Evolutionary conservation across 1,140 invertebrate species (phyloP), one percentile per base, ranked within the genome.

Genomic region (Drosophila quadrilineata): DNA sequence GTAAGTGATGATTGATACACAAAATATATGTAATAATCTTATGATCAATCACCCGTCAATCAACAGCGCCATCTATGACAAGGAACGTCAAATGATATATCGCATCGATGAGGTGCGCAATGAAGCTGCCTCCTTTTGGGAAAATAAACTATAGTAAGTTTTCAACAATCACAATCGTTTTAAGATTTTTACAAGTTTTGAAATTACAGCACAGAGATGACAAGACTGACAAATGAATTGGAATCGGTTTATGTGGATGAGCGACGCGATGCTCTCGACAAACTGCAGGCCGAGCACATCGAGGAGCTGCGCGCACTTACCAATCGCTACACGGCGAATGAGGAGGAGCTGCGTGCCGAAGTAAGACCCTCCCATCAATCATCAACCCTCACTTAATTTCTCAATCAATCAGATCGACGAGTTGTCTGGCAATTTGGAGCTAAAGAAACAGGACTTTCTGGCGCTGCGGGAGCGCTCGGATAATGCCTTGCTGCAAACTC

Each of bases 221-320:
- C 79, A 71, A 90, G 92, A 89, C 88, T 94, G 75, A 93, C 92
- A 88, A 87, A 89, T 38, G 93, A 93, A 87, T 84, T 93, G 54
- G 92, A 93, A 70, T 90, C 91, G 68, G 90, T 91, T 53, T 91
- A 93, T 69, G 89, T 90, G 33, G 93, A 93, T 64, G 93, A 93
- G 65, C 92, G 93, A 50, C 89, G 90, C 22, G 84, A 80, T n/a
- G 91, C 91, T 5, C 88, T 93, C 33, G 91, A 93, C 60, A 90
- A 91, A 69, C 71, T 91, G 19, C 88, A 90, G 45, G 88, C 72
- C 41, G 85, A 91, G 67, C 90, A 92, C 52, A 89, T 92, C 24
- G 89, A 91, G 49, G 91, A 92, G 72, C 88, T 92, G 35, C 67
- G 89, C 8, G 87, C 89, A 21, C 79, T 91, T 6, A 92, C 91